Conservation (phyloP, 2,888 invertebrate genomes). For the Heliconius sara region DNA sequence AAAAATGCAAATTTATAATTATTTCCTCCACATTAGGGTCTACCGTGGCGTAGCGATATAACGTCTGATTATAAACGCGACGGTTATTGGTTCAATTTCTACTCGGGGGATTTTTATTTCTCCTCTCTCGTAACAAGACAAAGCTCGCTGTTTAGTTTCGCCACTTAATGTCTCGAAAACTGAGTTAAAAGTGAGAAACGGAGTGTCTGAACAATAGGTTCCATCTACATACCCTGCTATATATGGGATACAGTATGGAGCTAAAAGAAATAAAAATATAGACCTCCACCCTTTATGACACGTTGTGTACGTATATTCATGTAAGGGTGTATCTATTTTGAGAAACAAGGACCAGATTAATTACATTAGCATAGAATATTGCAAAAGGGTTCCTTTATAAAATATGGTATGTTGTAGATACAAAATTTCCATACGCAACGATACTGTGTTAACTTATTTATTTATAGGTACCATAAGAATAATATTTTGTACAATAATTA, state of each 20-base stretch:
- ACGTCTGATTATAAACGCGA: too few relatives aligned
- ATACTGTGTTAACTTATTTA: background rate
- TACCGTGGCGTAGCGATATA: too few relatives aligned
- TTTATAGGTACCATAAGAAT: background rate
- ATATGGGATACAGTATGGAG: background rate
- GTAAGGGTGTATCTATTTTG: background rate
- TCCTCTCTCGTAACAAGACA: background rate
- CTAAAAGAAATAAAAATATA: background rate
- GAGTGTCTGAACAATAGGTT: too few relatives aligned
- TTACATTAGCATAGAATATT: constrained; percentile 13
- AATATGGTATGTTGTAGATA: background rate
- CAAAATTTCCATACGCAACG: background rate
- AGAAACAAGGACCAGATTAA: constrained; percentile 20
- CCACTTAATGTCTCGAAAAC: background rate
- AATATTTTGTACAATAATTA: background rate
- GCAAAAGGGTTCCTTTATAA: background rate
- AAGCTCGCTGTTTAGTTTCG: background rate
- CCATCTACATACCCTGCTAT: too few relatives aligned
- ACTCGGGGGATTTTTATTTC: background rate
- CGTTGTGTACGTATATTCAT: constrained; percentile 1
- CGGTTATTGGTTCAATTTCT: background rate
- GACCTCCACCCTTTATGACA: background rate
- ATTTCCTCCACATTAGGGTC: too few relatives aligned
- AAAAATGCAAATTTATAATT: too few relatives aligned
- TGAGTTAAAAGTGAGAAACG: too few relatives aligned